A percentile compares a stretch with the other conserved stretches of the same genome.
Evolutionary conservation across 2,888 invertebrate genomes (phyloP).

Genomic region (Prenolepis imparis): DNA sequence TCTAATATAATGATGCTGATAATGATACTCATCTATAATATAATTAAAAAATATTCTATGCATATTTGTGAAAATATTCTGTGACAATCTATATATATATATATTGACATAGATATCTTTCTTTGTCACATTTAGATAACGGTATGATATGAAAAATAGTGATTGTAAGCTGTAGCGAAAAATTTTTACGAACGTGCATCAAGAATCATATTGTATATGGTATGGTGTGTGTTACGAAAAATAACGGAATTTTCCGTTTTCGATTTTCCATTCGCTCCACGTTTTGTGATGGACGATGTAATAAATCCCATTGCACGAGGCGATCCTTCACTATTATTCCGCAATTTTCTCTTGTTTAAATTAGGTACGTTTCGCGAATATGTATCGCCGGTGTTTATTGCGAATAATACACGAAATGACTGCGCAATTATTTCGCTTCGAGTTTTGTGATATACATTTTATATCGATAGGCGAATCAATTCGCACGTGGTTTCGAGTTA

Average conservation of each 20-base stretch:
- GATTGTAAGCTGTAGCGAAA: not conserved
- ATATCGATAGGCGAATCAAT: conserved; percentile 40
- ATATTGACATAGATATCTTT: not conserved
- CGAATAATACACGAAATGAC: not conserved
- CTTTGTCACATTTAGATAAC: not conserved
- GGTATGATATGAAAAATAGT: not conserved
- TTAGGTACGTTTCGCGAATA: conserved; percentile 5
- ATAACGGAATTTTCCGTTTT: not conserved
- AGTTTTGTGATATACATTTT: conserved; percentile 24
- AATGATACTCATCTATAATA: not conserved
- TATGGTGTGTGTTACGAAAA: not conserved
- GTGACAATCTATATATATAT: not conserved
- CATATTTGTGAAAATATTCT: not conserved
- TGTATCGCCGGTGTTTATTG: conserved; percentile 28
- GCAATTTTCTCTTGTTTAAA: not conserved
- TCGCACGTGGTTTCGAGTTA: conserved; percentile 23
- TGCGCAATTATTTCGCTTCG: conserved; percentile 31
- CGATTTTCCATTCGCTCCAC: not conserved
- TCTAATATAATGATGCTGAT: not conserved
- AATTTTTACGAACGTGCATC: not conserved
- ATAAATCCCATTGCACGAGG: conserved; percentile 3
- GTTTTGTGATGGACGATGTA: conserved; percentile 13
- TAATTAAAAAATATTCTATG: not conserved
- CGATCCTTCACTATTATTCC: not conserved
- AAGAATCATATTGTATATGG: not conserved